Percentiles rank a stretch among this genome's conserved stretches.
These are phyloP conservation scores for Hesperia comma DNA, from an alignment of 2,888 invertebrate genomes.

Conservation along the genomic window DNA sequence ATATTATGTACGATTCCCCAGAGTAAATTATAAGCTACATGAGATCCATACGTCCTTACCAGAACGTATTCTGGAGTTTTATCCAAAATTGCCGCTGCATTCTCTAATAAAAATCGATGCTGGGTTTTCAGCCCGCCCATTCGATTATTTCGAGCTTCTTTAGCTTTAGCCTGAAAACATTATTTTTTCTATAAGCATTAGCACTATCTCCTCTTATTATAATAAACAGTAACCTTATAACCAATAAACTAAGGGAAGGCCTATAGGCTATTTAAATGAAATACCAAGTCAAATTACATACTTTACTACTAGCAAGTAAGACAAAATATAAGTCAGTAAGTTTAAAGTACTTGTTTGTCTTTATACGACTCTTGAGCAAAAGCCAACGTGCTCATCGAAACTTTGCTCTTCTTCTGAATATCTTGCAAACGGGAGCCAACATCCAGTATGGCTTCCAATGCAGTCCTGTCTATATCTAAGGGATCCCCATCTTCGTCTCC, in stretches of 20 bases:
- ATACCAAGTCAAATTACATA: conserved; percentile 29
- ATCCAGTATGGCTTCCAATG: conserved; percentile 73
- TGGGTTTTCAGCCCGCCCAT: conserved; percentile 70
- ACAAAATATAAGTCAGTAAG: conserved; percentile 49
- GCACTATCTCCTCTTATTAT: neutral
- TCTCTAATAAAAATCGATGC: conserved; percentile 88
- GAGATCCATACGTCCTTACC: conserved; percentile 52
- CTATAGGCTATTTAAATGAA: conserved; percentile 18
- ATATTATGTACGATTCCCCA: too few species aligned
- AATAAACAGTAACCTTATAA: neutral
- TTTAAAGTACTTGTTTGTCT: conserved; percentile 79
- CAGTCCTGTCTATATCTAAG: conserved; percentile 66
- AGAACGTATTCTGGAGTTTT: conserved; percentile 83
- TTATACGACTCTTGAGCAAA: conserved; percentile 76
- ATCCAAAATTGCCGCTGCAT: conserved; percentile 84
- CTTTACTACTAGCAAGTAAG: conserved; percentile 46
- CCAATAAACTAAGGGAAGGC: neutral
- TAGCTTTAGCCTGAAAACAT: conserved; percentile 84
- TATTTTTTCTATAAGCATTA: neutral
- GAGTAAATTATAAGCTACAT: neutral
- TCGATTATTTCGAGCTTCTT: conserved; percentile 83
- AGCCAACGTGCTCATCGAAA: conserved; percentile 72
- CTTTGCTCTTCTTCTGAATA: conserved; percentile 69
- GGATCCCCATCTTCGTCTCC: conserved; percentile 40
- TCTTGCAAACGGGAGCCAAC: conserved; percentile 67